Evolutionary conservation across 2,113 vertebrate genomes (phyloP).

Genomic region (Fulica atra): DNA sequence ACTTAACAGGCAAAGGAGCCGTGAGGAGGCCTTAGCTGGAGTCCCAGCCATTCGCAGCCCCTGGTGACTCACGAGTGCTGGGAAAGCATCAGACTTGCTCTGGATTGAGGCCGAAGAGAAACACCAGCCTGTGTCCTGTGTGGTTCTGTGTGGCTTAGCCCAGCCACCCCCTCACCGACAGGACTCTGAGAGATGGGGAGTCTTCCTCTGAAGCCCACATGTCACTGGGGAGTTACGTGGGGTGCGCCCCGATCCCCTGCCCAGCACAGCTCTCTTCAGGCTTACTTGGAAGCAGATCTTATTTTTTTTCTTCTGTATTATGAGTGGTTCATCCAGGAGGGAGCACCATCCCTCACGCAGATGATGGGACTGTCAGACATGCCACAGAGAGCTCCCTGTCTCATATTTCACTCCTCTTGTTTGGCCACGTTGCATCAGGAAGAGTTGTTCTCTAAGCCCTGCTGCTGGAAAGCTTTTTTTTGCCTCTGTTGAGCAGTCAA

Average conservation of each 20-base stretch:
- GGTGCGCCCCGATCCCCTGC: background rate
- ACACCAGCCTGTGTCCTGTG: background rate
- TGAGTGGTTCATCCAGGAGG: background rate
- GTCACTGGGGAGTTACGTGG: fast-evolving
- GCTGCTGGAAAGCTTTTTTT: conserved; percentile 14
- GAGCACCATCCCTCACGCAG: background rate
- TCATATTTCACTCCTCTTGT: background rate
- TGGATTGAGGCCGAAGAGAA: background rate
- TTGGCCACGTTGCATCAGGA: background rate
- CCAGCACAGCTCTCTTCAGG: background rate
- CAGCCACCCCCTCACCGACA: fast-evolving
- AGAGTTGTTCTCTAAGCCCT: background rate
- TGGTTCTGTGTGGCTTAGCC: background rate
- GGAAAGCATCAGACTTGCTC: background rate
- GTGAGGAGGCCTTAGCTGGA: background rate
- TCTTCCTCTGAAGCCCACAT: background rate
- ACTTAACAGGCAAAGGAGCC: background rate
- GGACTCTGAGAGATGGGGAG: background rate
- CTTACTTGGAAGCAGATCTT: background rate
- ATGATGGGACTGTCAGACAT: conserved; percentile 1
- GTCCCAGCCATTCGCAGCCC: background rate
- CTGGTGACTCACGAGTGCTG: fast-evolving
- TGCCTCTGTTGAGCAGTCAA: conserved; percentile 24
- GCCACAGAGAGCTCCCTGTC: background rate
- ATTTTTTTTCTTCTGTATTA: background rate